These are phyloP conservation scores for Paragorgia papillata DNA, from an alignment of 92 coral and sea anemone genomes.

Conservation along the genomic window DNA sequence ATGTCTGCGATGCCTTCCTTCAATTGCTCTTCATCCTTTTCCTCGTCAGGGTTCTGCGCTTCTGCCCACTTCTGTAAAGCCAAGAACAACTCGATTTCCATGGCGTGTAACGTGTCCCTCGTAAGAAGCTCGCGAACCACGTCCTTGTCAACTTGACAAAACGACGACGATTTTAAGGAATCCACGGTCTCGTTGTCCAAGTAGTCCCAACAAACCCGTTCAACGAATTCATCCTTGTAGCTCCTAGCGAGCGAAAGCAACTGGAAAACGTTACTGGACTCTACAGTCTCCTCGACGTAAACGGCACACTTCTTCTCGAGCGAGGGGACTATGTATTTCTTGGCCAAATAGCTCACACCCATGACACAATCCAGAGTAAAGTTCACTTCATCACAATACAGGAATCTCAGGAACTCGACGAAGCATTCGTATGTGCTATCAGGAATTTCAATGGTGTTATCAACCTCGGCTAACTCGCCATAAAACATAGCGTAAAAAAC, in stretches of 20 bases:
- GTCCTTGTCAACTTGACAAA: constrained; percentile 43
- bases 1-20: constrained; percentile 34
- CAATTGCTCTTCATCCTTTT: constrained; percentile 24
- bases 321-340: constrained; percentile 48
- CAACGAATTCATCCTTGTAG: constrained; percentile 34
- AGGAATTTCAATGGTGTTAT: constrained; percentile 29
- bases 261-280: constrained; percentile 34
- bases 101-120: constrained; percentile 57
- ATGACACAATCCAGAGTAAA: constrained; percentile 26
- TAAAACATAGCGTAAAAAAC: constrained; percentile 70
- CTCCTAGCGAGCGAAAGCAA: constrained; percentile 32
- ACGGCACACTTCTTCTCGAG: constrained; percentile 26
- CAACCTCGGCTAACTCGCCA: constrained; percentile 37
- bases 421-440: constrained; percentile 35
- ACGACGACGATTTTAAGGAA: constrained; percentile 31
- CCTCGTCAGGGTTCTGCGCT: constrained; percentile 23
- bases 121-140: constrained; percentile 35
- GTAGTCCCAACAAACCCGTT: constrained; percentile 43
- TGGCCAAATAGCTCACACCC: constrained; percentile 37
- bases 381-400: constrained; percentile 42
- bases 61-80: constrained; percentile 54
- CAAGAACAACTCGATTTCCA: constrained; percentile 48
- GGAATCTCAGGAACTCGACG: constrained; percentile 31
- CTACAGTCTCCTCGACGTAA: constrained; percentile 31
- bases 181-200: constrained; percentile 42